Base-by-base conservation (phyloP, 1,140 invertebrate genomes). In the Andrena cerasifolii region DNA sequence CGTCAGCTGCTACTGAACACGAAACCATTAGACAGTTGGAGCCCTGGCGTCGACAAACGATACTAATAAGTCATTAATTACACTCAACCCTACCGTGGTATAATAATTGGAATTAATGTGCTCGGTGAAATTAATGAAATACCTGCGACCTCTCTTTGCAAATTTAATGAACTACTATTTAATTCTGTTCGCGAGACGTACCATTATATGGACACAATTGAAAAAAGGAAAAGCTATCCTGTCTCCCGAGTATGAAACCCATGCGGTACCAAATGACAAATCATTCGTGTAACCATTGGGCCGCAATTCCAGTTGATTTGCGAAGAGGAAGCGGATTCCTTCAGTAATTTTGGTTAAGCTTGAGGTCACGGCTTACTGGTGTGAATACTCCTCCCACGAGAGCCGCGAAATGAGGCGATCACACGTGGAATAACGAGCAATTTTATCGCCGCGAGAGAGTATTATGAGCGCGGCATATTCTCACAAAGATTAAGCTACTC, bases 21-120 rank as follows among this genome's bases (percentile, higher is more conserved):
- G 53, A 66, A 47, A 51, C 49, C 56, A 67, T 53, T 78, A 24
- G 68, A 70, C 68, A 74, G 54, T 43, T 45, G 43, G 70, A 66
- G 12, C 59, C 45, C 16, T 82, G 63, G 79, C 67, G 80, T 74
- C 78, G 75, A 79, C 67, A 72, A 79, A 82, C 68, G 82, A 51
- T 36, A 71, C 24, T 10, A 26, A n/a, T n/a, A n/a, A 56, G 56
- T 74, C 56, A 47, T 83, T 83, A 62, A 74, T 79, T 83, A 72
- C 33, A 49, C 56, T 78, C 36, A 65, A 68, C 63, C 21, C 21
- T 33, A 47, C 21, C 68, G 21, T 61, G 36, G 51, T 45, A 59
- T 54, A 61, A 51, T 82, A 78, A 83, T 82, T 83, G 68, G 45
- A 79, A 83, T 78, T 83, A 82, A 83, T 83, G 66, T 45, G 24